phyloP scores from a whole-genome alignment of 2,797 vertebrate species.

The Eupleurogrammus muticus region DNA sequence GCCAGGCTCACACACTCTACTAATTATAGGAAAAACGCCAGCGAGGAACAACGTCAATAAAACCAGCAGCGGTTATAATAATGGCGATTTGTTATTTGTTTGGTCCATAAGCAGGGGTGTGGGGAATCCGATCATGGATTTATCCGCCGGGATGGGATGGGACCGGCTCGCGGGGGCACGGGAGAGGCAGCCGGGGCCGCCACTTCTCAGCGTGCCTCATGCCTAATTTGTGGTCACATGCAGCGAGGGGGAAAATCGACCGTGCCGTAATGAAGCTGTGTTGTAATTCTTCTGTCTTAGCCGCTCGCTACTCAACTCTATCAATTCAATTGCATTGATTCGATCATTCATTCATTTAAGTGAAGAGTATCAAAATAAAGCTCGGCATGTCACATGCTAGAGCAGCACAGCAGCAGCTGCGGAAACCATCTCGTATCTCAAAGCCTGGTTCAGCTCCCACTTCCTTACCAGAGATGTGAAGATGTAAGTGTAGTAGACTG shows the following conservation, averaged over 20 bases:
- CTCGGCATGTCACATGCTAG: conserved; percentile 22
- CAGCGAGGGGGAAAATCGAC: conserved; percentile 38
- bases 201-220: conserved; percentile 6
- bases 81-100: conserved; percentile 42
- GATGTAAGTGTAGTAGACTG: conserved; percentile 98
- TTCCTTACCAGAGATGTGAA: conserved; percentile 98
- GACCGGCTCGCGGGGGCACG: too few relatives aligned
- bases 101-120: conserved; percentile 17
- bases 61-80: conserved; percentile 9
- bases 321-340: conserved; percentile 37
- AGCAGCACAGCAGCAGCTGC: conserved; percentile 24
- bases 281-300: conserved; percentile 34
- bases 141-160: too few relatives aligned
- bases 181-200: not conserved
- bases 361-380: conserved; percentile 36
- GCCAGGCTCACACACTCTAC: conserved; percentile 20
- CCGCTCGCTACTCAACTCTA: conserved; percentile 22
- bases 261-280: conserved; percentile 22
- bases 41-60: conserved; percentile 8
- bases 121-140: too few relatives aligned
- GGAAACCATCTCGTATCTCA: conserved; percentile 24
- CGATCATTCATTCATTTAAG: conserved; percentile 33
- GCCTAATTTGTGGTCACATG: conserved; percentile 37
- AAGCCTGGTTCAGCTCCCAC: conserved; percentile 14
- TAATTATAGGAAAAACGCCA: conserved; percentile 20